Conservation (phyloP, 2,113 vertebrate species). For the Corythoichthys haematopterus region DNA sequence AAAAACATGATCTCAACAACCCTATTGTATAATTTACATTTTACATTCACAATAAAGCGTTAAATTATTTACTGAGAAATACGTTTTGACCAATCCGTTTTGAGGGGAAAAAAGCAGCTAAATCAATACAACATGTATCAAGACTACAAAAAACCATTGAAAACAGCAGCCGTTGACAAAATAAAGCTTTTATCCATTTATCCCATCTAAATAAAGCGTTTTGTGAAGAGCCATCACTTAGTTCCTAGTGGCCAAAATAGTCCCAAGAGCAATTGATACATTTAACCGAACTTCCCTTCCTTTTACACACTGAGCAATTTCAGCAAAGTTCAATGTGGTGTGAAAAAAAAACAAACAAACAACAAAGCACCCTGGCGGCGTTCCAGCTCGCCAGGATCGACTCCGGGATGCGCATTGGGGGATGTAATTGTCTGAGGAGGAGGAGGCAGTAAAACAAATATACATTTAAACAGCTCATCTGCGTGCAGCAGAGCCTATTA, state of each 20-base stretch:
- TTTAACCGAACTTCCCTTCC: not conserved
- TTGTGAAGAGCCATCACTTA: conserved; percentile 7
- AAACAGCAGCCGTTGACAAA: not conserved
- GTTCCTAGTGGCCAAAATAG: not conserved
- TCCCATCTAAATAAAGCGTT: not conserved
- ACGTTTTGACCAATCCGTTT: too few relatives aligned
- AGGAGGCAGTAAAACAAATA: conserved; percentile 37
- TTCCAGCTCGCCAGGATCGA: conserved; percentile 11
- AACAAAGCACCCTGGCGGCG: conserved; percentile 8
- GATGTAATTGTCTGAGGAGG: conserved; percentile 10
- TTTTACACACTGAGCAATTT: conserved; percentile 9
- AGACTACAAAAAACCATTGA: too few relatives aligned
- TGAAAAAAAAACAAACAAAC: not conserved
- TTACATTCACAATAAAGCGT: too few relatives aligned
- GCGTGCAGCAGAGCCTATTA: conserved; percentile 22
- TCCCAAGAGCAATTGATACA: not conserved
- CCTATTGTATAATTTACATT: too few relatives aligned
- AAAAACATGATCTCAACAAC: too few relatives aligned
- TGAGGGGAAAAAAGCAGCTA: too few relatives aligned
- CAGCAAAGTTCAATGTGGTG: conserved; percentile 12
- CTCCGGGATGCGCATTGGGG: not conserved
- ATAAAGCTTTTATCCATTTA: not conserved
- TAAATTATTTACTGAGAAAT: too few relatives aligned
- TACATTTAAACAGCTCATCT: conserved; percentile 38
- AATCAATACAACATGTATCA: too few relatives aligned